These are phyloP conservation scores for Patella pellucida DNA, from an alignment of 2,888 invertebrate species.

Conservation along the genomic window DNA sequence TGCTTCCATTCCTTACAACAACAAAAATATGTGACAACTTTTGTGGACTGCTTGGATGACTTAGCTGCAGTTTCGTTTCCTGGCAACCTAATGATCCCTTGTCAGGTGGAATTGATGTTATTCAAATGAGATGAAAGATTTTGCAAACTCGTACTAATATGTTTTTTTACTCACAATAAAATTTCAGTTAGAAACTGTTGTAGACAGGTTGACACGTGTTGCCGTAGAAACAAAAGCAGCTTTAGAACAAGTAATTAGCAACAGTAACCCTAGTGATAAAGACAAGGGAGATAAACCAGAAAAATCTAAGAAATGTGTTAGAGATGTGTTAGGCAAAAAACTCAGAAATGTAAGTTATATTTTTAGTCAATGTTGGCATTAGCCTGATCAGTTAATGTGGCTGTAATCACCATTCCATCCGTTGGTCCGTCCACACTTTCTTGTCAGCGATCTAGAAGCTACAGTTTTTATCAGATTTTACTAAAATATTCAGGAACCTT, in stretches of 20 bases:
- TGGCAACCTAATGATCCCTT: too few species aligned
- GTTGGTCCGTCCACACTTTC: too few species aligned
- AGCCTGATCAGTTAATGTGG: too few species aligned
- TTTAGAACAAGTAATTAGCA: conserved; percentile 76
- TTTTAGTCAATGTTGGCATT: too few species aligned
- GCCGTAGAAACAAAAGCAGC: conserved; percentile 77
- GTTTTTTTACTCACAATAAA: neutral
- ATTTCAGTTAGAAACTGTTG: conserved; percentile 76
- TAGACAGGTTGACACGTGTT: conserved; percentile 76
- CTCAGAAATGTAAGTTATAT: conserved; percentile 68
- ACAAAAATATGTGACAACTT: too few species aligned
- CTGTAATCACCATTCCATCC: too few species aligned
- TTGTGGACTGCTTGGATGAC: too few species aligned
- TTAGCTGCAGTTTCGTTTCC: too few species aligned
- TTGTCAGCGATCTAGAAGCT: too few species aligned
- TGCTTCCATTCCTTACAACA: too few species aligned
- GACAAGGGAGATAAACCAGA: conserved; percentile 45
- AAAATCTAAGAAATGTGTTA: conserved; percentile 61
- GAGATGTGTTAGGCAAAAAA: conserved; percentile 70
- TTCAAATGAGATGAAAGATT: neutral
- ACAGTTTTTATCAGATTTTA: too few species aligned
- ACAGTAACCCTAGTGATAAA: conserved; percentile 55
- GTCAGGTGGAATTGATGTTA: neutral
- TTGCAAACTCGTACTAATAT: neutral
- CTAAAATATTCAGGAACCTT: too few species aligned